Evolutionary conservation across 2,797 vertebrate species (phyloP).

Genomic region (Lithobates pipiens): DNA sequence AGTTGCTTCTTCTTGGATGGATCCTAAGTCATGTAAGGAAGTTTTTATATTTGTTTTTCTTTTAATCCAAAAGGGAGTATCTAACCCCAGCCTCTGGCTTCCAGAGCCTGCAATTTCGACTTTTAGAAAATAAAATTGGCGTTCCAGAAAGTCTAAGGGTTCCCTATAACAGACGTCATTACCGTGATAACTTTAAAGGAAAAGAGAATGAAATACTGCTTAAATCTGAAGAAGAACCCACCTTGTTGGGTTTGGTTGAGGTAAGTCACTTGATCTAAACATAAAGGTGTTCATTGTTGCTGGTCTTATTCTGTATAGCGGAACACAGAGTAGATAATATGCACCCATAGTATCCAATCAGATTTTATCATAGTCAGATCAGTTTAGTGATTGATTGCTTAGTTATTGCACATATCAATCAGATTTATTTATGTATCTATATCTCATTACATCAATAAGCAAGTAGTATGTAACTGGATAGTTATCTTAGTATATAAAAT

Average conservation of each 20-base stretch:
- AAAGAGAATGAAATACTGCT: slow-evolving; percentile 83
- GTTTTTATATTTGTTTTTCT: background rate
- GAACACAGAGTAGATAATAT: background rate
- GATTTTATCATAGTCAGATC: background rate
- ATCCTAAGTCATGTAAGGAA: background rate
- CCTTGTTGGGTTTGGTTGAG: slow-evolving; percentile 90
- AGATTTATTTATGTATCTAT: too few relatives aligned
- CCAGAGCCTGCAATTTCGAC: slow-evolving; percentile 94
- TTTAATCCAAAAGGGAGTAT: slow-evolving; percentile 81
- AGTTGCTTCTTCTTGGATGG: background rate
- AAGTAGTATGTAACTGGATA: background rate
- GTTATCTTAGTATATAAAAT: background rate
- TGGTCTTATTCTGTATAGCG: background rate
- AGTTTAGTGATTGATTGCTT: background rate
- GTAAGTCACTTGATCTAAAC: slow-evolving; percentile 68
- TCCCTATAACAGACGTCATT: slow-evolving; percentile 92
- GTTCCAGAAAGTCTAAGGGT: slow-evolving; percentile 90
- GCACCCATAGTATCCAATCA: background rate
- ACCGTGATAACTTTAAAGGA: slow-evolving; percentile 91
- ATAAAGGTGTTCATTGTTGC: background rate
- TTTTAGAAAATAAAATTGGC: slow-evolving; percentile 96
- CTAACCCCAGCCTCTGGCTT: slow-evolving; percentile 92
- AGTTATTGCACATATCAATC: background rate
- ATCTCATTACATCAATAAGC: background rate
- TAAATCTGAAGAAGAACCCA: slow-evolving; percentile 84